Evolutionary conservation across 2,888 invertebrate genomes (phyloP).

Genomic region (Drosophila flavopinicola): DNA sequence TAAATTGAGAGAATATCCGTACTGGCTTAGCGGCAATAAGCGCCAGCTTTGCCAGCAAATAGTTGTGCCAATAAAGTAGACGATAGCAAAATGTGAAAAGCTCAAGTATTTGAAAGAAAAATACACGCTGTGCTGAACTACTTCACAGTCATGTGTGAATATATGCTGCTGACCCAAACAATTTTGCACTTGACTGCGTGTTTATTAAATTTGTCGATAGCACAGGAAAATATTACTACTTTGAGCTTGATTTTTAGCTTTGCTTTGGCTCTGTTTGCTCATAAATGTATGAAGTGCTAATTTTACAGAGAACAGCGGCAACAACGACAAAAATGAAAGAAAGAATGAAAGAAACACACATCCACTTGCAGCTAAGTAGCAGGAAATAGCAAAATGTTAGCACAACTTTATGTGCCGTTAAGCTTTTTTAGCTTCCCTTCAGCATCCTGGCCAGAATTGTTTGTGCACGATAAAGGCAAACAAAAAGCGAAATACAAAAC

Average conservation of each 20-base stretch:
- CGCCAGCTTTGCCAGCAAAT: slow-evolving; percentile 40
- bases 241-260: slow-evolving; percentile 16
- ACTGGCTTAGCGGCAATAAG: slow-evolving; percentile 54
- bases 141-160: slow-evolving; percentile 15
- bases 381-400: slow-evolving; percentile 52
- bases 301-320: slow-evolving; percentile 40
- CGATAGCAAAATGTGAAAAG: slow-evolving; percentile 18
- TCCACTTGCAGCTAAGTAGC: slow-evolving; percentile 42
- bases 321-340: too few relatives aligned
- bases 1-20: slow-evolving; percentile 22
- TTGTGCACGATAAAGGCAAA: slow-evolving; percentile 48
- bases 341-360: slow-evolving; percentile 9
- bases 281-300: slow-evolving; percentile 58
- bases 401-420: slow-evolving; percentile 48
- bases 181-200: slow-evolving; percentile 26
- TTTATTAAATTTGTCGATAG: slow-evolving; percentile 45
- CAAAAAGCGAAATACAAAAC: slow-evolving; percentile 25
- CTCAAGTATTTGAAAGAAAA: slow-evolving; percentile 19
- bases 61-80: slow-evolving; percentile 39
- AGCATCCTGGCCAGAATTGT: slow-evolving; percentile 51
- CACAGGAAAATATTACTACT: slow-evolving; percentile 22
- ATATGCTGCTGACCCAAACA: slow-evolving; percentile 23
- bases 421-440: slow-evolving; percentile 54
- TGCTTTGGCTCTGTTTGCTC: slow-evolving; percentile 32
- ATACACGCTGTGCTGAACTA: slow-evolving; percentile 3